Evolutionary conservation across 2,888 invertebrate genomes (phyloP), one percentile per base, ranked within the genome.

Genomic region (Himalopsyche anomala): DNA sequence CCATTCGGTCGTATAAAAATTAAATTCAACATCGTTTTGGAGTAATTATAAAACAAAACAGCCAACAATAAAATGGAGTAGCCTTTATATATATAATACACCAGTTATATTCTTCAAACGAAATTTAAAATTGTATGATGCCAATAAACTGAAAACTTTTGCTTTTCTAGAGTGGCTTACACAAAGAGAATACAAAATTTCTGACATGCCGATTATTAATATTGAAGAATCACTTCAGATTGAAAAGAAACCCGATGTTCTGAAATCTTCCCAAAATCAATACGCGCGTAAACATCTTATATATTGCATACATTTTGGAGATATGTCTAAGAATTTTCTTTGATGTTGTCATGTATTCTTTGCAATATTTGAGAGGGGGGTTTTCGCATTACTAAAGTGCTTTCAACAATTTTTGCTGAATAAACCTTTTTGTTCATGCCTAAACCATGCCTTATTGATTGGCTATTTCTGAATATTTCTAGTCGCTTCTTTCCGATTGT

Each of bases 331-430:
- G 12, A 74, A 38, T 38, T 74, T 74, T 74, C 74, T 74, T 74
- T 74, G 74, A 74, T 74, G 74, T 74, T 15, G 38, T 74, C 74
- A 74, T 74, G 74, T 74, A 74, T 74, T 74, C 74, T 74, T 74
- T 74, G 38, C 74, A 74, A 74, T 38, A 36, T 74, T 15, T 38
- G 74, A 74, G 12, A 74, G 74, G 74, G 28, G 74, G 74, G 36
- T 74, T 74, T 74, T 74, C 36, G 15, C 74, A 74, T 74, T 74
- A 38, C 74, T 74, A 74, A 74, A 74, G 74, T 74, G 74, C 74
- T 74, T 74, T 74, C 74, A 74, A 74, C 74, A 74, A 74, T 74
- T 74, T 74, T 38, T 74, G 38, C 74, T 74, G 74, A 74, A 74
- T 74, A 74, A 74, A 74, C 74, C 74, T 74, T 74, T 74, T 74